Evolutionary conservation across 2,113 vertebrate species (phyloP), one percentile per base, ranked within the genome.

Genomic region (Passer montanus): DNA sequence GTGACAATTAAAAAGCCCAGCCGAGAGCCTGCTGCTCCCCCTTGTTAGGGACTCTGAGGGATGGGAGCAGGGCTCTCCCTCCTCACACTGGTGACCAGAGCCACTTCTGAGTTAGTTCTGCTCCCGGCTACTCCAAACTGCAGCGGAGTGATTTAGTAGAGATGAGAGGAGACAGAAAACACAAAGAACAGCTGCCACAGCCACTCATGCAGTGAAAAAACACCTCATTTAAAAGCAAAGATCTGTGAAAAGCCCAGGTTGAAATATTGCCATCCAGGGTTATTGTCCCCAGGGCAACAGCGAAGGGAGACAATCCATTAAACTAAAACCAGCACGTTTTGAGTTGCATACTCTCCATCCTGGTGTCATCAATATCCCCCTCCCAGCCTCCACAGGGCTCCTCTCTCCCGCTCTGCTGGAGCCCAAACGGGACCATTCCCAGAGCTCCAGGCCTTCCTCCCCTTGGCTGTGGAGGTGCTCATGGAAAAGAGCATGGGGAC

Each of bases 201-300:
- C 97, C 96, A 97, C 94, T 97, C 97, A 98, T 98, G 97, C 97
- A 97, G 97, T 97, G 94, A 97, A 97, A 95, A 96, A 98, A 96
- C 95, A 98, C 96, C 95, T 97, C 88, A 46, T 97, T 97, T 96
- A 96, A 96, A 97, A 97, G 97, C 96, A 97, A 97, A 96, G 94
- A 96, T 97, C 94, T 92, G 96, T 97, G 96, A 97, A 97, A 97
- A 98, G 97, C 96, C 97, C 95, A 93, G 96, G 94, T 96, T 97
- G 97, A 95, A 93, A 94, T 95, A 97, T 97, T 97, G 97, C 97
- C 97, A 79, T 95, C 95, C 93, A 96, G 97, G 97, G 97, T 95
- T 95, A 87, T 77, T 67, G 85, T 92, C 93, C 96, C 97, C 84
- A 55, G 94, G 96, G 96, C 96, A 98, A 97, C 97, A 94, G 95